These are phyloP conservation scores for Catalaphyllia jardinei DNA, from an alignment of 64 coral and sea anemone genomes.

Conservation along the genomic window DNA sequence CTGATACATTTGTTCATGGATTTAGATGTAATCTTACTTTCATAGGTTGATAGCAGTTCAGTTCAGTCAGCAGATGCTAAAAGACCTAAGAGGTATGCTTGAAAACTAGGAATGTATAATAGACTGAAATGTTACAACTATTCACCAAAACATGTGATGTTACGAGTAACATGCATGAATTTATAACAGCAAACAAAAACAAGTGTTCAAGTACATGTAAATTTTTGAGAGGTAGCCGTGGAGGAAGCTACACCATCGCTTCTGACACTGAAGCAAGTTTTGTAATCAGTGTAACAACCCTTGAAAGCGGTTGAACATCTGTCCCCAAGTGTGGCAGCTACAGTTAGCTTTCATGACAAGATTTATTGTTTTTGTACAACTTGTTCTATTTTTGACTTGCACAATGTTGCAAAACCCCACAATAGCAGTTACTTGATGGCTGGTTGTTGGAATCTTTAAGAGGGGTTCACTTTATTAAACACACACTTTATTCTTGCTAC, in stretches of 20 bases:
- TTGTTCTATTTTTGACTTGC: too few species aligned
- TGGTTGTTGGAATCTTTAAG: too few species aligned
- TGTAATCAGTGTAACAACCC: not conserved
- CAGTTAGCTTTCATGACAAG: too few species aligned
- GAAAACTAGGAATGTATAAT: not conserved
- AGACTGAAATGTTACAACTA: constrained; percentile 1
- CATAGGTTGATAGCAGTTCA: constrained; percentile 13
- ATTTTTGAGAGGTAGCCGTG: not conserved
- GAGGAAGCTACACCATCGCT: constrained; percentile 13
- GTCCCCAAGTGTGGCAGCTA: not conserved
- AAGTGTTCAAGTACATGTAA: not conserved
- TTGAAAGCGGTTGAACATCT: constrained; percentile 4
- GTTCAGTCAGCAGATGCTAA: constrained; percentile 34
- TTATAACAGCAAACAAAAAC: not conserved
- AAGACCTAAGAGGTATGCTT: constrained; percentile 11
- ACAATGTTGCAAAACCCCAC: too few species aligned
- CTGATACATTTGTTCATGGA: constrained; percentile 10
- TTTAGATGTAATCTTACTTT: not conserved
- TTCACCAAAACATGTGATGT: constrained; percentile 6
- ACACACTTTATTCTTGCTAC: too few species aligned
- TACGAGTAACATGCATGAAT: constrained; percentile 5
- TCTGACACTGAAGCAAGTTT: constrained; percentile 8
- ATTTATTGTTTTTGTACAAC: too few species aligned
- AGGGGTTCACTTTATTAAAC: too few species aligned
- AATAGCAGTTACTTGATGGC: too few species aligned